Evolutionary conservation across 2,113 vertebrate species (phyloP).

Genomic region (Stictonetta naevosa): DNA sequence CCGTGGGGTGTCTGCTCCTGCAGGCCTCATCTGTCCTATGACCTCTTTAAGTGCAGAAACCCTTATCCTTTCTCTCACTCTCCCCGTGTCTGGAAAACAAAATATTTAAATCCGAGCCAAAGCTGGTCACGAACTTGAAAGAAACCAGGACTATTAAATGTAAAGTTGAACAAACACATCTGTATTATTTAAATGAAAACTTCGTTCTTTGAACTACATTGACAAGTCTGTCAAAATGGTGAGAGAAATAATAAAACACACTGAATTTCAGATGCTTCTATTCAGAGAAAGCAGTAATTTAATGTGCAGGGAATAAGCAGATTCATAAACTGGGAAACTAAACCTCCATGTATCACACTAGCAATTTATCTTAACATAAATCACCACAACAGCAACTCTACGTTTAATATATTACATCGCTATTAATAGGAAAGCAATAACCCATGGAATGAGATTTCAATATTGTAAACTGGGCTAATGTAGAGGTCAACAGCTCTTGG

Average conservation of each 20-base stretch:
- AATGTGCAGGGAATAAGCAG: neutral
- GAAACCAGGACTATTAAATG: neutral
- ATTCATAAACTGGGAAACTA: neutral
- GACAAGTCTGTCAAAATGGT: neutral
- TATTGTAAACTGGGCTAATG: neutral
- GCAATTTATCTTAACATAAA: neutral
- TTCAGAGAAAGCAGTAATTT: neutral
- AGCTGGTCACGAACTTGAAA: neutral
- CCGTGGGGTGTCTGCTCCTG: neutral
- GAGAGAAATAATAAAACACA: neutral
- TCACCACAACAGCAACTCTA: neutral
- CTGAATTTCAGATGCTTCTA: neutral
- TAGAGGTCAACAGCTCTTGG: neutral
- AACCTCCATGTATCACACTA: neutral
- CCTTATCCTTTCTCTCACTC: neutral
- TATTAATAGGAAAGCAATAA: slow-evolving; percentile 14
- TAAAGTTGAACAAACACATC: slow-evolving; percentile 29
- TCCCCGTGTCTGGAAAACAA: neutral
- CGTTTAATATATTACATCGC: neutral
- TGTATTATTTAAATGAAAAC: slow-evolving; percentile 28
- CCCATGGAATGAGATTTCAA: neutral
- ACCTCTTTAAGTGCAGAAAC: neutral
- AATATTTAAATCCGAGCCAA: neutral
- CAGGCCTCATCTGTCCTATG: neutral
- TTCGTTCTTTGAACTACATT: neutral